phyloP scores from a whole-genome alignment of 2,888 invertebrate species.

The Pandemis corylana region DNA sequence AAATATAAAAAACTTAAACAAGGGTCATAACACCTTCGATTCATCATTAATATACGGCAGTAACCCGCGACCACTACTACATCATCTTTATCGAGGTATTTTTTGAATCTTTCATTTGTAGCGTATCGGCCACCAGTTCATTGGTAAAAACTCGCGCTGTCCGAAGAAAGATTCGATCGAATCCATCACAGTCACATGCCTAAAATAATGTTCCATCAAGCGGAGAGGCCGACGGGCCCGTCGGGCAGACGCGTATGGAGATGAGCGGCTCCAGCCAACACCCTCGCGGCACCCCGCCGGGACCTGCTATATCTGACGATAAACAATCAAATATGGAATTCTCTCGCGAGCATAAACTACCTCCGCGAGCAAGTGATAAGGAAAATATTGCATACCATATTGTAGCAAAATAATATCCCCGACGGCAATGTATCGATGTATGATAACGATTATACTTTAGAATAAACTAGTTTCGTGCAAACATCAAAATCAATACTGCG shows the following conservation, averaged over 20 bases:
- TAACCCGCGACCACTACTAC: slow-evolving; percentile 70
- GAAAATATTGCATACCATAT: slow-evolving; percentile 40
- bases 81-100: slow-evolving; percentile 65
- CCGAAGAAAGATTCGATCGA: slow-evolving; percentile 74
- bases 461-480: slow-evolving; percentile 47
- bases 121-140: slow-evolving; percentile 42
- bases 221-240: slow-evolving; percentile 57
- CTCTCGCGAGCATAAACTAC: slow-evolving; percentile 52
- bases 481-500: slow-evolving; percentile 57
- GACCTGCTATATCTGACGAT: slow-evolving; percentile 61
- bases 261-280: slow-evolving; percentile 66
- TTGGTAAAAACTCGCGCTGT: slow-evolving; percentile 72
- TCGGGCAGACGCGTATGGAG: slow-evolving; percentile 63
- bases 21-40: slow-evolving; percentile 65
- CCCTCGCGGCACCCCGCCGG: slow-evolving; percentile 65
- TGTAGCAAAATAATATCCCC: slow-evolving; percentile 46
- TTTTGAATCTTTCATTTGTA: slow-evolving; percentile 42
- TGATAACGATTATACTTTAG: slow-evolving; percentile 46
- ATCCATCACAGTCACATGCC: slow-evolving; percentile 82
- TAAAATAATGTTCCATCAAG: slow-evolving; percentile 76
- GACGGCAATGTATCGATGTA: slow-evolving; percentile 47
- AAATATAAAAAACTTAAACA: slow-evolving; percentile 36
- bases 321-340: slow-evolving; percentile 66
- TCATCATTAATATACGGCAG: slow-evolving; percentile 68
- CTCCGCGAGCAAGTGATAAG: slow-evolving; percentile 46